A percentile compares a stretch with the other conserved stretches of the same genome.
These are phyloP conservation scores for Amblyopsis rosae DNA, from an alignment of 2,113 vertebrate species.

Conservation along the genomic window DNA sequence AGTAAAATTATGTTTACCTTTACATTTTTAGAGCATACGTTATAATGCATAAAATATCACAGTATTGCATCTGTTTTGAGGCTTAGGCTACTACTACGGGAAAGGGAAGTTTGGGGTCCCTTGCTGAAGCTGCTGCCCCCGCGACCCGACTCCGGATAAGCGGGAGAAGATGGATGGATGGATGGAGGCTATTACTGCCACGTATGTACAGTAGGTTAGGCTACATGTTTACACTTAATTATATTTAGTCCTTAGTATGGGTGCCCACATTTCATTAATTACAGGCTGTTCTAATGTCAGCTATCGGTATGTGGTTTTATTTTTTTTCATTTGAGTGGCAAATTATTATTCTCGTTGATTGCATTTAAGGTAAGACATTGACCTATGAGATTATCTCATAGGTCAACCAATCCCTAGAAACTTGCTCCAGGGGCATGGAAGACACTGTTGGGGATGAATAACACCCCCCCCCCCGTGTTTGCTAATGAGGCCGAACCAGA, in stretches of 20 bases:
- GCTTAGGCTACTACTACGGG: no score
- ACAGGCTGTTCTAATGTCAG: background rate
- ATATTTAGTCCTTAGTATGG: background rate
- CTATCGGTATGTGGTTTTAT: background rate
- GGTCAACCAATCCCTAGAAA: constrained; percentile 74
- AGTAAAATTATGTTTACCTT: background rate
- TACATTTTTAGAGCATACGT: background rate
- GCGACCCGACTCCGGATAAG: no score
- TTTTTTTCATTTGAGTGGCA: constrained; percentile 33
- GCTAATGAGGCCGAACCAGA: constrained; percentile 78
- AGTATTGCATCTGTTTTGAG: no score
- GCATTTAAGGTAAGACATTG: constrained; percentile 52
- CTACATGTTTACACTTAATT: background rate
- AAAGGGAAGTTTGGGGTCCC: no score
- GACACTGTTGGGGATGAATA: constrained; percentile 69
- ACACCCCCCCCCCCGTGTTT: constrained; percentile 70
- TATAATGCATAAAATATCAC: background rate
- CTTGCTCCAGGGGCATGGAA: constrained; percentile 46
- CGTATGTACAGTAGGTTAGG: no score
- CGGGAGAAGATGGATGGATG: no score
- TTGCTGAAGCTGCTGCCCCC: no score
- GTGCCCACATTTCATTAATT: background rate
- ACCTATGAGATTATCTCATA: constrained; percentile 66
- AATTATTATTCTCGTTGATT: constrained; percentile 39
- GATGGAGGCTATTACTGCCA: no score